Percentiles rank a stretch among this genome's conserved stretches.
phyloP scores from a whole-genome alignment of 2,113 vertebrate genomes.

The Antidorcas marsupialis region DNA sequence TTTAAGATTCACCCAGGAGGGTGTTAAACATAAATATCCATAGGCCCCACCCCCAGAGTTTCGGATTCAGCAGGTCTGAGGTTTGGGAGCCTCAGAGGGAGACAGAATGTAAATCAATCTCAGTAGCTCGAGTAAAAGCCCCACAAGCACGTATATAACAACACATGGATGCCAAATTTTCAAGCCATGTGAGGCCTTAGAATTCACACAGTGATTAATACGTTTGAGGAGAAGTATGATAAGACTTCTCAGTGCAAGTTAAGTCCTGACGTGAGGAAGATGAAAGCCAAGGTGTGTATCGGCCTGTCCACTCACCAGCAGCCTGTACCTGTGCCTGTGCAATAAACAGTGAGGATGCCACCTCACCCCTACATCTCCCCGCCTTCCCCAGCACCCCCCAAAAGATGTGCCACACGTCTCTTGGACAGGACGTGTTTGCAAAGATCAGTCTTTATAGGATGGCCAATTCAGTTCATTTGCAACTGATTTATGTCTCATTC shows the following conservation, averaged over 20 bases:
- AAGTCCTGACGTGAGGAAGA: conserved; percentile 42
- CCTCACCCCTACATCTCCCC: neutral
- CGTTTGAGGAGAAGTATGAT: conserved; percentile 38
- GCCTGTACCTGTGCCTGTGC: neutral
- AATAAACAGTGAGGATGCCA: neutral
- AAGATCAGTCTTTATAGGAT: neutral
- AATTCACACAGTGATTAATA: conserved; percentile 47
- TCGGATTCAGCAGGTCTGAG: neutral
- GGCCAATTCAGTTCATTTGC: neutral
- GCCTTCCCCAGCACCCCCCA: neutral
- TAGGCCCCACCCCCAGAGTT: neutral
- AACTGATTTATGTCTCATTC: neutral
- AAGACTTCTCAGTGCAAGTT: neutral
- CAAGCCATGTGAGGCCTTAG: conserved; percentile 6
- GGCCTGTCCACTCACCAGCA: neutral
- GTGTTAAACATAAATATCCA: conserved; percentile 7
- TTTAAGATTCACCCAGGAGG: neutral
- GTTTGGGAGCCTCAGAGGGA: neutral
- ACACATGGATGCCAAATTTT: conserved; percentile 10
- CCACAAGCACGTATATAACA: conserved; percentile 12
- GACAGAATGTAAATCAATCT: conserved; percentile 41
- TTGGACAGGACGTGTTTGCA: neutral
- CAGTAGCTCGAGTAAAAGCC: conserved; percentile 20
- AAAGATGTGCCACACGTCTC: neutral
- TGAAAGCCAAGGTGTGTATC: neutral